Evolutionary conservation across 2,888 invertebrate species (phyloP), one percentile per base, ranked within the genome.

Genomic region (Therioaphis trifolii): DNA sequence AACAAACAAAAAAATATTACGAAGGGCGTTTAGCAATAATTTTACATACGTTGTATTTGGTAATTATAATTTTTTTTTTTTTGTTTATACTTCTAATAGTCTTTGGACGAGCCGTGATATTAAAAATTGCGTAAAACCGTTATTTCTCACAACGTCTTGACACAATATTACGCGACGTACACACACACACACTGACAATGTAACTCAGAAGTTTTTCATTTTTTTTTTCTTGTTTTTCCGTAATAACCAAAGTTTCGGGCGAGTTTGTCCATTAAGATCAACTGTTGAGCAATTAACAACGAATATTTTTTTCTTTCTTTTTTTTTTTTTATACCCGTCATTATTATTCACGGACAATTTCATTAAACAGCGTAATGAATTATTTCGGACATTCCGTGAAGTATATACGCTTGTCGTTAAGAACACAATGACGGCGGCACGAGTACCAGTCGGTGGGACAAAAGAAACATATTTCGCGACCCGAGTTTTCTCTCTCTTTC

Each of bases 401-500:
- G 35, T 74, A 55, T 63, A 52, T 52, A 52, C 46, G 21, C 55
- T 15, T 35, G 11, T 74, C 49, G 72, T 72, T 43, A 43, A 40
- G 58, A 61, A 46, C 15, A 76, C 46, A 46, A 76, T 63, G 76
- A 49, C 24, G 24, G 15, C 29, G 18, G 21, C 61, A n/a, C 18
- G 27, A 27, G 4, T 68, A 35, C n/a, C 11, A 72, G 72, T 74
- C 24, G 15, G 18, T 55, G 43, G 49, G 29, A 77, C 66, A 66
- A 77, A 77, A 66, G 77, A 77, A 77, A 68, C 66, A 52, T 77
- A 77, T 35, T 77, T 66, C 35, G 77, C 21, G 52, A 52, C 76
- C 63, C 29, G 29, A 63, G 46, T 63, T 63, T 63, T 63, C 35
- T 18, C 61, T 43, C 40, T 58, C 24, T 43, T 24, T 12, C 49